Evolutionary conservation across 2,888 invertebrate genomes (phyloP), one percentile per base, ranked within the genome.

Genomic region (Ametastegia equiseti): DNA sequence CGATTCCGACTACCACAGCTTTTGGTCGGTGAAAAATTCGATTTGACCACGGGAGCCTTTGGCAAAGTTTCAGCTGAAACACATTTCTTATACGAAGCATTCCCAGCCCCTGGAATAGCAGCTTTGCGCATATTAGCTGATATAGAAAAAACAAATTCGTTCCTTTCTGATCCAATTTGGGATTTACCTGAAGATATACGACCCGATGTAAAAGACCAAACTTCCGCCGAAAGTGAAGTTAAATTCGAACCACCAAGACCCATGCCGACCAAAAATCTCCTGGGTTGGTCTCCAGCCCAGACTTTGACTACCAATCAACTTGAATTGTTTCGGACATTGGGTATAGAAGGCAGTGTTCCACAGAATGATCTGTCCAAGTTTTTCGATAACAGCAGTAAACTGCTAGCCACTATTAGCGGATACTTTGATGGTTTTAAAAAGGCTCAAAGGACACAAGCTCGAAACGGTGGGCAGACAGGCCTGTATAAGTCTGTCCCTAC

Each of bases 81-180:
- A 27, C 71, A 71, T 30, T 71, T 71, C 36, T 45, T 71, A 36
- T 71, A 71, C 9, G 71, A 71, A 71, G 47, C 47, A 47, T 71
- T 47, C 45, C 71, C 71, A 27, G 71, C 71, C 6, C 47, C 71
- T 7, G 71, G 71, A 27, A 27, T 71, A n/a, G 71, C 71, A 47
- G 71, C 47, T 71, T 27, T 30, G 47, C 71, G 47, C 27, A 71
- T 71, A 13, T 45, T 47, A 47, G 30, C 23, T 15, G 71, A 71
- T 71, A 27, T 71, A 3, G n/a, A 9, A 6, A 15, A 42, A 6
- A 19, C 67, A 11, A 67, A 36, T 11, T 30, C 13, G 5, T 39
- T 39, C 19, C 3, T 13, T 30, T 1, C 15, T 6, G 15, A 71
- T 71, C n/a, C 15, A 1, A 1, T 42, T 47, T 47, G 71, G 71